Evolutionary conservation across 2,888 invertebrate species (phyloP).

Genomic region (Stenolophus ochropezus): DNA sequence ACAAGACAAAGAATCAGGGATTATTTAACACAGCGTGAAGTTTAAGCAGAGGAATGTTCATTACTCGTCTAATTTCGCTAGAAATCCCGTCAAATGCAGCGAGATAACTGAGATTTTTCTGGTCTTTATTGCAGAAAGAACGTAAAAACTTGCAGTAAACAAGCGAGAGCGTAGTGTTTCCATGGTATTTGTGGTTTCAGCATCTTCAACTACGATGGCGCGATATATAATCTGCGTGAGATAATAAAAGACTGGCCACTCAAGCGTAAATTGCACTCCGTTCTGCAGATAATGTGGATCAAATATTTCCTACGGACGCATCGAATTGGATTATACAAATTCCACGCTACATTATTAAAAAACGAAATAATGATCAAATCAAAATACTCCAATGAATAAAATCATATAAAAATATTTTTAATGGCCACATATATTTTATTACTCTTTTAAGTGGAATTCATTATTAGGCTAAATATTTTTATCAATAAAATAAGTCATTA

Average conservation of each 20-base stretch:
- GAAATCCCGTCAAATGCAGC: background rate
- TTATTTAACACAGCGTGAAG: background rate
- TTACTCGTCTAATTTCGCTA: background rate
- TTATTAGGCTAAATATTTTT: too few relatives aligned
- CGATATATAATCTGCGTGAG: constrained; percentile 40
- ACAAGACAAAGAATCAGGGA: background rate
- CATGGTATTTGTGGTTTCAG: constrained; percentile 39
- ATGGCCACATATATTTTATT: too few relatives aligned
- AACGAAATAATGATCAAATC: too few relatives aligned
- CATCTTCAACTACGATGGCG: constrained; percentile 15
- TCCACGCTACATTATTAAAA: too few relatives aligned
- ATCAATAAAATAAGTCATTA: too few relatives aligned
- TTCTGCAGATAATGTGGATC: constrained; percentile 28
- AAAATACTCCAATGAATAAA: too few relatives aligned
- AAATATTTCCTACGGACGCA: background rate
- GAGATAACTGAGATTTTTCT: background rate
- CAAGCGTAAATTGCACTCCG: constrained; percentile 12
- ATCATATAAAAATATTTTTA: too few relatives aligned
- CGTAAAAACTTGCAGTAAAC: background rate
- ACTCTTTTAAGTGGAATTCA: too few relatives aligned
- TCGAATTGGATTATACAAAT: background rate
- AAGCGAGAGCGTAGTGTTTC: constrained; percentile 8
- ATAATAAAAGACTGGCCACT: constrained; percentile 7
- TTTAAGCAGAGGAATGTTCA: background rate
- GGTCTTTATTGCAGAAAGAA: background rate